Percentiles rank a stretch among this genome's conserved stretches.
phyloP scores from a whole-genome alignment of 1,140 invertebrate genomes.

The Drosophila tani region DNA sequence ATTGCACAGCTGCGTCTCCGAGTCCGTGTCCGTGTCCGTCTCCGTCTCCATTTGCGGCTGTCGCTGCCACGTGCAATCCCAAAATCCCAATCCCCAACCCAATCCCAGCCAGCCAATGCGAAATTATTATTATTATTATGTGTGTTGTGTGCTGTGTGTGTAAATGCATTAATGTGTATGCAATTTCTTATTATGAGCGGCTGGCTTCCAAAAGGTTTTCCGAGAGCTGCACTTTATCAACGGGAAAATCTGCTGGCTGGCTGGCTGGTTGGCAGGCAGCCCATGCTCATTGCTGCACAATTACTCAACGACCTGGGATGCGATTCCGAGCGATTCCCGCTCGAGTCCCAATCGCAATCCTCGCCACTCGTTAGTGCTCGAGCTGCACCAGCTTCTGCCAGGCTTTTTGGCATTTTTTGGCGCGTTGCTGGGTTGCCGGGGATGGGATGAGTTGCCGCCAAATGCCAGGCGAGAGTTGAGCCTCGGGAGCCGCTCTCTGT shows the following conservation, averaged over 20 bases:
- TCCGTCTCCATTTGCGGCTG: conserved; percentile 48
- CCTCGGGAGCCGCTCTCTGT: conserved; percentile 39
- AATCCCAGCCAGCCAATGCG: conserved; percentile 54
- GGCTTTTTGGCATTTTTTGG: conserved; percentile 67
- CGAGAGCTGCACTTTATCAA: conserved; percentile 73
- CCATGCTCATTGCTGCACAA: conserved; percentile 78
- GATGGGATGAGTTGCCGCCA: conserved; percentile 32
- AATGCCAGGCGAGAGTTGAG: conserved; percentile 49
- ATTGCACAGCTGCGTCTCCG: conserved; percentile 78
- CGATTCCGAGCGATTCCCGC: conserved; percentile 57
- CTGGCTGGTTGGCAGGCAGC: conserved; percentile 44
- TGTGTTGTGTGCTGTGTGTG: conserved; percentile 24
- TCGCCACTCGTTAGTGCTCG: conserved; percentile 59
- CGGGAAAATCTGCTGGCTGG: conserved; percentile 67
- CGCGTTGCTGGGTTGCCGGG: conserved; percentile 37
- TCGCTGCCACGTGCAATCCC: conserved; percentile 72
- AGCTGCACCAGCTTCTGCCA: conserved; percentile 37
- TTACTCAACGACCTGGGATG: conserved; percentile 73
- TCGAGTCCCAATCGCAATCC: conserved; percentile 49
- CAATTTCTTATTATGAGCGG: conserved; percentile 79
- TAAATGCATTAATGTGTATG: conserved; percentile 49
- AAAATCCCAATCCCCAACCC: conserved; percentile 14
- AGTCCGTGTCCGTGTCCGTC: conserved; percentile 55
- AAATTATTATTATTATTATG: conserved; percentile 40
- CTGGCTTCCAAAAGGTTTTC: conserved; percentile 60